Conservation (phyloP, 2,113 vertebrate genomes). For the Pithys albifrons region DNA sequence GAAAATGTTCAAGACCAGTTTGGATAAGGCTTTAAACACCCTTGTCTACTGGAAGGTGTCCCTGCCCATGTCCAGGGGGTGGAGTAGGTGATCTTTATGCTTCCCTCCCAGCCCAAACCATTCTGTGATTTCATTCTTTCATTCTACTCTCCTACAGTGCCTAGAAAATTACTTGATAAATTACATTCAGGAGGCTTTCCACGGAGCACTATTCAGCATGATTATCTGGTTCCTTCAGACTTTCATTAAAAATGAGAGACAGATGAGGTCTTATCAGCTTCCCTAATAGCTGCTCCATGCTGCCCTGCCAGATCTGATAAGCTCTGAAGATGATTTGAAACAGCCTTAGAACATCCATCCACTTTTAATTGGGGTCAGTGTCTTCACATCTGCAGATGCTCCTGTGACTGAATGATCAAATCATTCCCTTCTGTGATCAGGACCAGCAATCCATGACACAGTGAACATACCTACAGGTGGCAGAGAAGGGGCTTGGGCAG, state of each 20-base stretch:
- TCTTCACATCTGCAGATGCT: background rate
- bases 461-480: background rate
- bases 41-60: rapidly evolving
- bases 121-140: background rate
- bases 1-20: rapidly evolving
- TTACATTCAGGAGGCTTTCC: background rate
- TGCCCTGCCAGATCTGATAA: constrained; percentile 2
- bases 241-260: background rate
- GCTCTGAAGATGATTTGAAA: background rate
- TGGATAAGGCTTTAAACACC: background rate
- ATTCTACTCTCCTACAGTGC: background rate
- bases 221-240: background rate
- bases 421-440: background rate
- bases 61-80: background rate
- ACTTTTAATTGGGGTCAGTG: background rate
- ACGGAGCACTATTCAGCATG: background rate
- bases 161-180: background rate
- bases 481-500: background rate
- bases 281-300: background rate
- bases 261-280: background rate
- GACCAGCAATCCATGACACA: rapidly evolving
- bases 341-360: background rate
- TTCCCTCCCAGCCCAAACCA: background rate
- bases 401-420: background rate
- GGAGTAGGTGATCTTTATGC: background rate